These are phyloP conservation scores for Corythornis vintsioides DNA, from an alignment of 2,113 vertebrate species.

Conservation along the genomic window DNA sequence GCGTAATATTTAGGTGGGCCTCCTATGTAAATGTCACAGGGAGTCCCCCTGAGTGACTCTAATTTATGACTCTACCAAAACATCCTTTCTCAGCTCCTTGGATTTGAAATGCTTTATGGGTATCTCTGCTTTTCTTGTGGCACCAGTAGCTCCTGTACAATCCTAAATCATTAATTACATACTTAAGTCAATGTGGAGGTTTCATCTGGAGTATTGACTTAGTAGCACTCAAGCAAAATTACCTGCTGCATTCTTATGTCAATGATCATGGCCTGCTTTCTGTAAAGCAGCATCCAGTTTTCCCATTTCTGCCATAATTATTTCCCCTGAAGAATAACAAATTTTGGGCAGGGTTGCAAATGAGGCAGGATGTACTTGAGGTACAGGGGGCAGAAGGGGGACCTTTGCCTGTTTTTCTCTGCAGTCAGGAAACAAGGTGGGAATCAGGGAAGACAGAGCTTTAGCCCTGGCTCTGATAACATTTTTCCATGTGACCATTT, in stretches of 20 bases:
- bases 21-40: not conserved
- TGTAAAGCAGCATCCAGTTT: not conserved
- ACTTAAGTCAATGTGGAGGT: not conserved
- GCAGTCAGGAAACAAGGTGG: not conserved
- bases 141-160: not conserved
- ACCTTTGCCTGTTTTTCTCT: not conserved
- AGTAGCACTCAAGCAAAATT: not conserved
- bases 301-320: not conserved
- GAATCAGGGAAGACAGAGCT: not conserved
- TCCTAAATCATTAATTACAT: not conserved
- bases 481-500: not conserved
- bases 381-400: fast-evolving
- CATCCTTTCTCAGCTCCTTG: not conserved
- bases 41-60: not conserved
- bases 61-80: not conserved
- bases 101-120: not conserved
- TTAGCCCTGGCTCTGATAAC: not conserved
- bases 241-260: not conserved
- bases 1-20: not conserved
- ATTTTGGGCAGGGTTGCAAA: not conserved
- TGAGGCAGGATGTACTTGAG: not conserved
- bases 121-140: not conserved
- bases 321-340: not conserved
- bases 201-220: not conserved
- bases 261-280: not conserved